Percentiles rank a stretch among this genome's conserved stretches.
Evolutionary conservation across 2,888 invertebrate genomes (phyloP).

Genomic region (Drosophila gaucha): DNA sequence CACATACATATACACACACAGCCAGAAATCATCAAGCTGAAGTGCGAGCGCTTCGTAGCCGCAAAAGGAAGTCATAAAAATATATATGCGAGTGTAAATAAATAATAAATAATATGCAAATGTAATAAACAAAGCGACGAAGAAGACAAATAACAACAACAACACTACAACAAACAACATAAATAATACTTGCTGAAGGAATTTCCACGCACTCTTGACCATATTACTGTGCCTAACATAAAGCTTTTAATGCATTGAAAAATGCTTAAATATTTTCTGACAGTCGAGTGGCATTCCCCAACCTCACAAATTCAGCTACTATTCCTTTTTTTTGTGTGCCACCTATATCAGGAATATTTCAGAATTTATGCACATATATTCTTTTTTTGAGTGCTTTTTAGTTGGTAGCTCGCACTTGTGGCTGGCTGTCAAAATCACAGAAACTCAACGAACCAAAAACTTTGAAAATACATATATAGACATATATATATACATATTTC

Average conservation of each 20-base stretch:
- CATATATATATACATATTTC: constrained; percentile 22
- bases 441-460: constrained; percentile 76
- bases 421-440: constrained; percentile 75
- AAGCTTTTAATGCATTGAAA: constrained; percentile 43
- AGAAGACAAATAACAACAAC: constrained; percentile 44
- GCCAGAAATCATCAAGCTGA: constrained; percentile 33
- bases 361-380: constrained; percentile 69
- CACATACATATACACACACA: constrained; percentile 3
- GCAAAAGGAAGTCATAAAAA: constrained; percentile 70
- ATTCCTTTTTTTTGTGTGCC: constrained; percentile 13
- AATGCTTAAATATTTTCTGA: constrained; percentile 35
- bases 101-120: constrained; percentile 80
- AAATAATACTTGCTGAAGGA: constrained; percentile 47
- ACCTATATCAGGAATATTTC: constrained; percentile 28
- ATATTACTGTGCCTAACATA: constrained; percentile 40
- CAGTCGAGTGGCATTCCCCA: not conserved
- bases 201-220: constrained; percentile 67
- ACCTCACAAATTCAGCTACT: not conserved
- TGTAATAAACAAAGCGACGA: constrained; percentile 75
- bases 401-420: constrained; percentile 50
- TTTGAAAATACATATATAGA: constrained; percentile 52
- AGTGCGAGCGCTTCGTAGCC: constrained; percentile 35
- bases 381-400: constrained; percentile 18
- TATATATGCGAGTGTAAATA: constrained; percentile 68
- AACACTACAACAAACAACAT: constrained; percentile 6